Conservation (phyloP, 2,797 vertebrate genomes). For the Pelobates cultripes region DNA sequence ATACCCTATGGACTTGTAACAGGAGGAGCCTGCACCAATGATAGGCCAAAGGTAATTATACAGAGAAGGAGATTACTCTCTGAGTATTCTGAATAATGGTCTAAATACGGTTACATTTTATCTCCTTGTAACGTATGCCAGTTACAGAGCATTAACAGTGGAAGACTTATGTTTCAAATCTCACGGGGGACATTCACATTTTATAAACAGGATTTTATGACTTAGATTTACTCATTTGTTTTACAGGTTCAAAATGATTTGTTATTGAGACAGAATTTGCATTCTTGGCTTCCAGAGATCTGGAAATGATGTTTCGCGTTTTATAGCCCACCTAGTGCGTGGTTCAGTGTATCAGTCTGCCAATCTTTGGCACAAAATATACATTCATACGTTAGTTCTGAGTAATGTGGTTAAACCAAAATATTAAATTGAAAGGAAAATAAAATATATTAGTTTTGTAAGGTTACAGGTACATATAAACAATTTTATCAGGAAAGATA, state of each 20-base stretch:
- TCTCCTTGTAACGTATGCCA: neutral
- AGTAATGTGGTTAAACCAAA: no score
- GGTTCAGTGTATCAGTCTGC: no score
- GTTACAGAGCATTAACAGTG: neutral
- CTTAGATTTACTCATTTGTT: constrained; percentile 42
- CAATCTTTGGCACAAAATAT: no score
- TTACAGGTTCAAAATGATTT: constrained; percentile 38
- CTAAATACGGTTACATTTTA: neutral
- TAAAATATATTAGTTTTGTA: no score
- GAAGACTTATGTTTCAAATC: constrained; percentile 7
- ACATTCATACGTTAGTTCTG: no score
- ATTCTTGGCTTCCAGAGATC: no score
- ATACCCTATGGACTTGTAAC: neutral
- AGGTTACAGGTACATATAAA: no score
- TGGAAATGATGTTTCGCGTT: no score
- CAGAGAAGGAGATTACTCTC: neutral
- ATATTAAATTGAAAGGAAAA: no score
- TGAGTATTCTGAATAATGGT: neutral
- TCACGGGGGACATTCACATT: constrained; percentile 34
- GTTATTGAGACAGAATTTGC: constrained; percentile 3
- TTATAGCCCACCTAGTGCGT: no score
- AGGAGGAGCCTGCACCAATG: neutral
- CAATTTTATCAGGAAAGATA: no score
- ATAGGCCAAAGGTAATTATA: neutral
- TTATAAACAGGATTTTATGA: constrained; percentile 45